A percentile compares a stretch with the other conserved stretches of the same genome.
Conservation (phyloP, 2,888 invertebrate species). For the Octodonta nipae region DNA sequence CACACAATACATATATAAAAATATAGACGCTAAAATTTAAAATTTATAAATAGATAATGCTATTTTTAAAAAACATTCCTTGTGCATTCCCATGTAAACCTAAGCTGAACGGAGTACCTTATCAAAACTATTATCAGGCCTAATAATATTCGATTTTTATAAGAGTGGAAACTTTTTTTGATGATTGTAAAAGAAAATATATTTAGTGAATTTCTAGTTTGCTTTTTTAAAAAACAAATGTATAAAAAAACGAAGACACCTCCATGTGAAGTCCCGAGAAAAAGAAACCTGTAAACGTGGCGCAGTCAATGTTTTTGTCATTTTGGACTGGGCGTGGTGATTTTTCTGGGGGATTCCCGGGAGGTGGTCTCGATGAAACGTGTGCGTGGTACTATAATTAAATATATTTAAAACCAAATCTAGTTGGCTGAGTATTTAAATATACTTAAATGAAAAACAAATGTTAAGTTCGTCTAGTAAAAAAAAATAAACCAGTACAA, state of each 20-base stretch:
- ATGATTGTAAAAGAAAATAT: not conserved
- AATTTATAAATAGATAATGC: no score
- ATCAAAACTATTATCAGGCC: constrained; percentile 22
- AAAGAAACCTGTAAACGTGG: no score
- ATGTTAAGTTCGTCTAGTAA: not conserved
- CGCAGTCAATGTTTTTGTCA: no score
- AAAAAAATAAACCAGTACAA: constrained; percentile 27
- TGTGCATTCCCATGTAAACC: constrained; percentile 26
- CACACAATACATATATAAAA: no score
- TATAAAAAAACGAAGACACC: no score
- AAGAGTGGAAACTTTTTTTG: no score
- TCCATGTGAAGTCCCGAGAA: no score
- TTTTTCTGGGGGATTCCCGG: not conserved
- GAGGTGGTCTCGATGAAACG: not conserved
- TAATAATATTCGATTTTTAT: constrained; percentile 24
- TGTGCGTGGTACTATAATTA: no score
- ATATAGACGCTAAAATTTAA: no score
- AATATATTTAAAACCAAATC: not conserved
- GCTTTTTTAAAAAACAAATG: not conserved
- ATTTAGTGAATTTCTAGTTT: constrained; percentile 1
- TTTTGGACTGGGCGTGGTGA: not conserved
- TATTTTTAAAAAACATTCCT: constrained; percentile 22
- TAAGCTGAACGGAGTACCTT: constrained; percentile 22
- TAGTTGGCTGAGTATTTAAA: not conserved
- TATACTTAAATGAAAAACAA: not conserved